These are phyloP conservation scores for Pantherophis guttatus DNA, from an alignment of 2,113 vertebrate species.

Conservation along the genomic window DNA sequence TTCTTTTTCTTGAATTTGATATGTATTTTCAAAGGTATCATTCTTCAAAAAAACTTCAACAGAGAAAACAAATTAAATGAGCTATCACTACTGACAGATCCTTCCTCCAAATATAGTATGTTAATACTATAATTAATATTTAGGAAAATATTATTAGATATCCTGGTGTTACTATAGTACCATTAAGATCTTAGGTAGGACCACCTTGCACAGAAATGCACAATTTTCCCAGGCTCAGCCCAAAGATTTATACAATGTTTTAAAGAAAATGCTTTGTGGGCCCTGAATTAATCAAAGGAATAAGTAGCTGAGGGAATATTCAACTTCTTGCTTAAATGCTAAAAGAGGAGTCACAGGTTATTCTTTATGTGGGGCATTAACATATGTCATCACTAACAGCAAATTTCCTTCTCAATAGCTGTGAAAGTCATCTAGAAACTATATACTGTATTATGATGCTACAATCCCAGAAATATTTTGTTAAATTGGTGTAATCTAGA, in stretches of 20 bases:
- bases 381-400: not conserved
- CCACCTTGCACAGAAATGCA: not conserved
- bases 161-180: not conserved
- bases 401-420: not conserved
- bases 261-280: not conserved
- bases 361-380: not conserved
- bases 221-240: not conserved
- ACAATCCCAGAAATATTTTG: not conserved
- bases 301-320: not conserved
- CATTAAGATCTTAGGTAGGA: not conserved
- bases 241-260: not conserved
- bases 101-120: not conserved
- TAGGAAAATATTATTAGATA: not conserved
- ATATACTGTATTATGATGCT: not conserved
- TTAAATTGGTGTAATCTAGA: not conserved
- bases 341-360: not conserved
- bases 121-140: not conserved
- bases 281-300: not conserved
- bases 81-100: no score
- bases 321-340: not conserved
- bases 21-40: no score
- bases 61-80: no score
- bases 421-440: not conserved
- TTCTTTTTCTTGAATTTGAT: no score
- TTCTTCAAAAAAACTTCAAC: no score